Evolutionary conservation across 1,140 invertebrate genomes (phyloP), one percentile per base, ranked within the genome.

Genomic region (Cydia amplana): DNA sequence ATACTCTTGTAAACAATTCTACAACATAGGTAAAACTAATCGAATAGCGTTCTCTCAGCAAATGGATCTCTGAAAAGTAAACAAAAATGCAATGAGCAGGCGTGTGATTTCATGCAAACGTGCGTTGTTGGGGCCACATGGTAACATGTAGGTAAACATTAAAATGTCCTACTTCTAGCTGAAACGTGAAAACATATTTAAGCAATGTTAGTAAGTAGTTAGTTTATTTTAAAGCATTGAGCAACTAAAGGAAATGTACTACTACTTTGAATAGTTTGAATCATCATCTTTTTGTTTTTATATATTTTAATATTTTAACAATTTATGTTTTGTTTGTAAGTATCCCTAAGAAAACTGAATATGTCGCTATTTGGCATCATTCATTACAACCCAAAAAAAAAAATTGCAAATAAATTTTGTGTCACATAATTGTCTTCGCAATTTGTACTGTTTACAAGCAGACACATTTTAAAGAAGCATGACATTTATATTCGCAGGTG

Each of bases 121-220:
- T 18, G 28, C 32, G 46, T n/a, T 70, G 28, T 18, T 18, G 43
- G 43, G 5, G 65, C 55, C 65, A 70, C 65, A 70, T 70, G 65
- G 65, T n/a, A 70, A 40, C 65, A 70, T 18, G 65, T 70, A 70
- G 9, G 65, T 70, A 70, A 70, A 70, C 65, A 70, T 32, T 36
- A 18, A 18, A 70, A 18, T 70, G 65, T 18, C 65, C 65, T 70
- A 40, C 28, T 70, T 70, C 65, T n/a, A n/a, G n/a, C n/a, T 20
- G 65, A 18, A 32, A 65, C 6, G 10, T n/a, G 4, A 28, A 65
- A 65, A 20, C 28, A 64, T 64, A 36, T 40, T 40, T 40, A 36
- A n/a, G 64, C 64, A 36, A 65, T 32, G 20, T 23, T 23, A 23
- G 20, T 46, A n/a, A n/a, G n/a, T n/a, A n/a, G n/a, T n/a, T n/a